phyloP scores from a whole-genome alignment of 2,888 invertebrate genomes.

The Euzetes globulus region DNA sequence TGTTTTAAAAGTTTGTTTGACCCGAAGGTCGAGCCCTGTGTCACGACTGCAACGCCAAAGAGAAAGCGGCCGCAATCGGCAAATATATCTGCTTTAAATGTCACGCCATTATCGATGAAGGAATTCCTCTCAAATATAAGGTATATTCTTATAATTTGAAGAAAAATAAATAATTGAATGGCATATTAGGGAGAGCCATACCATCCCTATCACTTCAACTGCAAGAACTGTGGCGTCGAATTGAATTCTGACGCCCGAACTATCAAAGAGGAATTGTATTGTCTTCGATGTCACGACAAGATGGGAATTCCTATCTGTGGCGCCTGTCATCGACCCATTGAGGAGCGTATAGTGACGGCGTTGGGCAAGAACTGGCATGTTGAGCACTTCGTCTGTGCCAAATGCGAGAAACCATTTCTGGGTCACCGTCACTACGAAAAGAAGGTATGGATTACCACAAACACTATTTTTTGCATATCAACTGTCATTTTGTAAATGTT shows the following conservation, averaged over 20 bases:
- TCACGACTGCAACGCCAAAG: conserved; percentile 90
- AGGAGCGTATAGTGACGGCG: conserved; percentile 96
- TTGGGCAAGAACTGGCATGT: conserved; percentile 98
- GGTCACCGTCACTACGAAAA: conserved; percentile 52
- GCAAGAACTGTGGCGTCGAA: conserved; percentile 68
- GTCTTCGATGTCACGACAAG: conserved; percentile 95
- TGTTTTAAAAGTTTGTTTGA: background rate
- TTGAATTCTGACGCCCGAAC: conserved; percentile 92
- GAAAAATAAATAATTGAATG: too few species aligned
- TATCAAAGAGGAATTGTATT: conserved; percentile 91
- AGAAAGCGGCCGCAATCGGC: conserved; percentile 87
- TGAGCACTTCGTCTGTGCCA: conserved; percentile 98
- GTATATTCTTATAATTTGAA: too few species aligned
- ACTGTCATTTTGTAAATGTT: conserved; percentile 46
- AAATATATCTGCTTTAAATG: conserved; percentile 98
- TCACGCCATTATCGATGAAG: conserved; percentile 60
- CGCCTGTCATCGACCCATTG: conserved; percentile 95
- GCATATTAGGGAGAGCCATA: conserved; percentile 86
- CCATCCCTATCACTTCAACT: conserved; percentile 99
- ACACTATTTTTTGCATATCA: background rate
- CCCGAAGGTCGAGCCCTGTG: conserved; percentile 61
- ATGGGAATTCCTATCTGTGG: conserved; percentile 99
- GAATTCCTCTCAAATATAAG: conserved; percentile 51
- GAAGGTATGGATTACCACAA: conserved; percentile 21
- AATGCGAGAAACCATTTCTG: conserved; percentile 92